A percentile compares a stretch with the other conserved stretches of the same genome.
phyloP scores from a whole-genome alignment of 2,888 invertebrate species.

The Drosophila meridiana region DNA sequence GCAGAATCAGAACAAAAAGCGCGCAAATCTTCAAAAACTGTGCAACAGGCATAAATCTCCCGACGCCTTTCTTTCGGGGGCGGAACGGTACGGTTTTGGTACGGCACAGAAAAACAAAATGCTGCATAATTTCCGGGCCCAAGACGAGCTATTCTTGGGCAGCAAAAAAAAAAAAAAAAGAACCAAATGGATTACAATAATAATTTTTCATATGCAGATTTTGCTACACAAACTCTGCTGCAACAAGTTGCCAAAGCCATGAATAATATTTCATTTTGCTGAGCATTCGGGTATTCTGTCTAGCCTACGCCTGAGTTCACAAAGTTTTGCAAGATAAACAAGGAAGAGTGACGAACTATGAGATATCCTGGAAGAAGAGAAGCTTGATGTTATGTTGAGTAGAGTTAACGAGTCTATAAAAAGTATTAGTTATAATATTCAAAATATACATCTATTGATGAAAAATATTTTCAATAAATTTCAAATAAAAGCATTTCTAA shows the following conservation, averaged over 20 bases:
- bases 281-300: constrained; percentile 56
- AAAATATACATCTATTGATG: background rate
- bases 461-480: background rate
- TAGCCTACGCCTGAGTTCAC: constrained; percentile 50
- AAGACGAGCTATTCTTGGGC: constrained; percentile 27
- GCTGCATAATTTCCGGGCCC: constrained; percentile 75
- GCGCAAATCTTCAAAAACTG: constrained; percentile 72
- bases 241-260: constrained; percentile 79
- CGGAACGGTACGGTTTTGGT: constrained; percentile 43
- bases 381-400: no score
- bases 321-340: constrained; percentile 3
- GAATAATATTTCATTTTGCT: constrained; percentile 78
- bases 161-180: background rate
- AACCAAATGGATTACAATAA: constrained; percentile 80
- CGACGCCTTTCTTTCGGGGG: constrained; percentile 77
- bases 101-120: constrained; percentile 67
- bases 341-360: background rate
- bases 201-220: constrained; percentile 81
- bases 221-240: constrained; percentile 61
- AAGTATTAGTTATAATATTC: background rate
- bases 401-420: no score
- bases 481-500: no score
- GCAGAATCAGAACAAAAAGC: constrained; percentile 63
- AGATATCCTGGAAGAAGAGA: background rate
- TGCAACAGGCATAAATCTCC: constrained; percentile 68